Conservation (phyloP, 2,888 invertebrate species). For the Apomyelois bistriatella region DNA sequence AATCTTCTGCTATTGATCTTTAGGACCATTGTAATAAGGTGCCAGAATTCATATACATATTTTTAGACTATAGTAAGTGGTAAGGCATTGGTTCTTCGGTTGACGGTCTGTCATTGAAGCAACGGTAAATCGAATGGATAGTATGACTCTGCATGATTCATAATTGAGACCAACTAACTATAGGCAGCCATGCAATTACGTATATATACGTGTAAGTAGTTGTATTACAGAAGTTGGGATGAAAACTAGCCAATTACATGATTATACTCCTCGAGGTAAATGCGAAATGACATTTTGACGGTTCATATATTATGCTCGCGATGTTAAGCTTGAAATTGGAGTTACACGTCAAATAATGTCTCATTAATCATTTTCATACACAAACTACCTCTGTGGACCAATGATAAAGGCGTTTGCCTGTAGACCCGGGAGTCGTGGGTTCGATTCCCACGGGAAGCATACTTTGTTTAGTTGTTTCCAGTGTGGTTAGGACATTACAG, state of each 20-base stretch:
- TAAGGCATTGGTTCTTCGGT: neutral
- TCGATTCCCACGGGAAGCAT: no score
- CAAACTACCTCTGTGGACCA: neutral
- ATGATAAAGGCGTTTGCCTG: neutral
- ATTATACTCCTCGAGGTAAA: neutral
- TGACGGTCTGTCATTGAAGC: constrained; percentile 53
- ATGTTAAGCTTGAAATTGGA: neutral
- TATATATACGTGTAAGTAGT: constrained; percentile 23
- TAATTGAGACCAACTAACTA: constrained; percentile 56
- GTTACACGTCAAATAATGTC: constrained; percentile 1
- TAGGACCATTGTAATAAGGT: neutral
- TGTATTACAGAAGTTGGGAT: neutral
- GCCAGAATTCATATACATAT: neutral
- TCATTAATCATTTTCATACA: constrained; percentile 2
- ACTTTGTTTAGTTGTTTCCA: no score
- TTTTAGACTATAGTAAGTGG: neutral
- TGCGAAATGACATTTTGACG: constrained; percentile 4
- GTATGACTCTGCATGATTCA: constrained; percentile 70
- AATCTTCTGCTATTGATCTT: neutral
- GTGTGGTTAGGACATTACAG: no score
- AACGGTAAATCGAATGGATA: constrained; percentile 63
- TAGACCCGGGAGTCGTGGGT: no score
- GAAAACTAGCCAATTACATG: constrained; percentile 5
- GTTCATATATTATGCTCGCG: neutral
- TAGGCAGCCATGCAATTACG: constrained; percentile 39